Evolutionary conservation across 2,797 vertebrate species (phyloP).

Genomic region (Brachyalestes nurse): DNA sequence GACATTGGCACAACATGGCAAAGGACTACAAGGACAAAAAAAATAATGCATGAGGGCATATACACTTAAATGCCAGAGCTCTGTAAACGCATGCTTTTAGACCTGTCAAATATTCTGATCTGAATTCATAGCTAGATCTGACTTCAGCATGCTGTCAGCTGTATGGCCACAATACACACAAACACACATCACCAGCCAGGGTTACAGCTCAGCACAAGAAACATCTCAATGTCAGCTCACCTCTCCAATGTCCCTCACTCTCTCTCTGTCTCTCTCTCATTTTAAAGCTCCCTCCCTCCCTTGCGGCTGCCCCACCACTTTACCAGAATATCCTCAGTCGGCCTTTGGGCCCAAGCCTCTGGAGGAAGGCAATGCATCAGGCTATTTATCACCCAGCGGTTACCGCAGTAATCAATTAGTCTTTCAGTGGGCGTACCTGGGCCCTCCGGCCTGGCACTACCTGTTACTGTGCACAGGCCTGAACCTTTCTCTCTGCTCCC

Average conservation of each 20-base stretch:
- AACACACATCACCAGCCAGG: conserved; percentile 14
- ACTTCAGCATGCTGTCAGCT: conserved; percentile 42
- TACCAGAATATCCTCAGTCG: conserved; percentile 62
- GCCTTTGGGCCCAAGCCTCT: conserved; percentile 55
- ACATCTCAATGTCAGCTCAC: conserved; percentile 59
- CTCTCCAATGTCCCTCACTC: conserved; percentile 37
- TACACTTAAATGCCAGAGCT: conserved; percentile 5
- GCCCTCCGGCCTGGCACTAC: conserved; percentile 61
- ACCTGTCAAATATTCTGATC: conserved; percentile 46
- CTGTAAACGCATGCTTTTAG: conserved; percentile 36
- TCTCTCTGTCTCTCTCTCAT: conserved; percentile 6
- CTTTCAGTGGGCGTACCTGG: conserved; percentile 64
- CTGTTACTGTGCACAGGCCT: conserved; percentile 54
- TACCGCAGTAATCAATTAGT: conserved; percentile 71
- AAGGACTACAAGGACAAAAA: neutral
- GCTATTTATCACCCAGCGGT: conserved; percentile 65
- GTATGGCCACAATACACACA: conserved; percentile 37
- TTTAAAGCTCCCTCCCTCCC: conserved; percentile 8
- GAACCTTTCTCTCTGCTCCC: conserved; percentile 25
- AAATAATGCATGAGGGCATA: neutral
- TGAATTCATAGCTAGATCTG: conserved; percentile 44
- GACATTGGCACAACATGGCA: too few species aligned
- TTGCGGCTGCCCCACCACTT: conserved; percentile 41
- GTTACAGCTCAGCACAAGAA: conserved; percentile 45
- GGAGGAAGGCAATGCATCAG: conserved; percentile 61